Conservation (phyloP, 2,797 vertebrate species). For the Hyperoplus immaculatus region DNA sequence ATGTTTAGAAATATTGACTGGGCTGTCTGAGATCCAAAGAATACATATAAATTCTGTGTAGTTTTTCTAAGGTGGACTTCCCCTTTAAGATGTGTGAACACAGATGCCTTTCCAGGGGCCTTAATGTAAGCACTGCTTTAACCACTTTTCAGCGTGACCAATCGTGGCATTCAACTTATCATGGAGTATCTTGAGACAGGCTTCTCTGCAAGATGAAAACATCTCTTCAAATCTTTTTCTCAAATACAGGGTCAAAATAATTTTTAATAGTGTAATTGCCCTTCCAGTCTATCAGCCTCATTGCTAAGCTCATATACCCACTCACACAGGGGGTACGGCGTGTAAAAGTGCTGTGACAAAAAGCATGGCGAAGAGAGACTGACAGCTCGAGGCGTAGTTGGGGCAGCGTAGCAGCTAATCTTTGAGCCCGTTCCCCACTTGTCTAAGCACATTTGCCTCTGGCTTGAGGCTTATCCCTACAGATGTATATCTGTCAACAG, state of each 20-base stretch:
- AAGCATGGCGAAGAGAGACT: constrained; percentile 68
- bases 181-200: constrained; percentile 44
- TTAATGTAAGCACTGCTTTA: constrained; percentile 50
- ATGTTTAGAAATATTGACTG: constrained; percentile 39
- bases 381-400: constrained; percentile 58
- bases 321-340: constrained; percentile 45
- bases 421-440: constrained; percentile 77
- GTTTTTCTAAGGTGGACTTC: constrained; percentile 3
- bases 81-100: constrained; percentile 33
- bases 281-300: constrained; percentile 54
- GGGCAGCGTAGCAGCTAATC: constrained; percentile 76
- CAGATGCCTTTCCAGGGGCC: constrained; percentile 36
- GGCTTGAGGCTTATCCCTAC: constrained; percentile 74
- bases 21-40: constrained; percentile 7
- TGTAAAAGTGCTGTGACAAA: constrained; percentile 66
- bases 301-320: constrained; percentile 48
- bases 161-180: constrained; percentile 60
- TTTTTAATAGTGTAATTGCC: constrained; percentile 63
- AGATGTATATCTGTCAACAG: constrained; percentile 81
- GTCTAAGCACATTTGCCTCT: constrained; percentile 79
- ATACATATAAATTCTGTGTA: constrained; percentile 36
- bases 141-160: constrained; percentile 49
- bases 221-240: constrained; percentile 46
- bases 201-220: constrained; percentile 45
- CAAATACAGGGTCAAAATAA: constrained; percentile 59